These are phyloP conservation scores for Ectropis grisescens DNA, from an alignment of 1,140 invertebrate genomes.

Conservation along the genomic window DNA sequence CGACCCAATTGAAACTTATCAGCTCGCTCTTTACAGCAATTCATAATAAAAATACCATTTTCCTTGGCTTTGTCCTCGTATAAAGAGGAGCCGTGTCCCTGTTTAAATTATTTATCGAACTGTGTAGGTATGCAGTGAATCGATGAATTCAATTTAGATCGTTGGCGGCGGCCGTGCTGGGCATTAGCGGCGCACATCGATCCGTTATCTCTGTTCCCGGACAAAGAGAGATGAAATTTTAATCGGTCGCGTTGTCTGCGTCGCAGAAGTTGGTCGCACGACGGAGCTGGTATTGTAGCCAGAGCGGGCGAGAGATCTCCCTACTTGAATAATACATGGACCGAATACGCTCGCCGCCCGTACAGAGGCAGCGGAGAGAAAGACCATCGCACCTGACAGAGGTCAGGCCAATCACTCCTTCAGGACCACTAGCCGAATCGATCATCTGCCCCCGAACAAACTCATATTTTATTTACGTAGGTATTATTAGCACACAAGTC, in stretches of 20 bases:
- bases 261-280: slow-evolving; percentile 36
- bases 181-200: slow-evolving; percentile 48
- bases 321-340: slow-evolving; percentile 39
- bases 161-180: slow-evolving; percentile 21
- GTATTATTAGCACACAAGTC: neutral
- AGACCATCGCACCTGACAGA: no score
- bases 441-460: slow-evolving; percentile 9
- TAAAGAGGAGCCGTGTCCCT: no score
- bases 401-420: slow-evolving; percentile 4
- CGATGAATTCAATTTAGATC: slow-evolving; percentile 39
- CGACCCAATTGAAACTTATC: no score
- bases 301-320: slow-evolving; percentile 17
- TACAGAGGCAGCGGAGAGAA: no score
- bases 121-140: slow-evolving; percentile 6
- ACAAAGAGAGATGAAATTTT: slow-evolving; percentile 65
- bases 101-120: neutral
- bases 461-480: slow-evolving; percentile 16
- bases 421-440: slow-evolving; percentile 6
- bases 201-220: slow-evolving; percentile 44
- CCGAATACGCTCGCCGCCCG: no score
- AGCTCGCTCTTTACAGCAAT: no score
- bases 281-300: slow-evolving; percentile 46
- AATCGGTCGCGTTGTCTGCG: slow-evolving; percentile 54
- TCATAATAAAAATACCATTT: no score
- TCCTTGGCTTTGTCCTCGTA: no score